phyloP scores from a whole-genome alignment of 1,140 invertebrate species.

The Ctenoplectra terminalis region DNA sequence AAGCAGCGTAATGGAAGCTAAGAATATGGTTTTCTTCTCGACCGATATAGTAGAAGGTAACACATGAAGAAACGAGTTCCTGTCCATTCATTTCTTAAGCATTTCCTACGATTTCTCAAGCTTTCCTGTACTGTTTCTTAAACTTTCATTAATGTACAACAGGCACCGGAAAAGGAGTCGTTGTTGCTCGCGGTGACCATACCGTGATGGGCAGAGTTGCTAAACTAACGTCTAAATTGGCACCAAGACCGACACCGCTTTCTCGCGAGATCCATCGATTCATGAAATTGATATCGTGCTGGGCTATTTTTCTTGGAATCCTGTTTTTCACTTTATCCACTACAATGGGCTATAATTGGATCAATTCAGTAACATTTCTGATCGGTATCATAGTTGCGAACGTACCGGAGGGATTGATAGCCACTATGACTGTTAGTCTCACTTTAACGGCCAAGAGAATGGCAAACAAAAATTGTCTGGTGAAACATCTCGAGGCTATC shows the following conservation, averaged over 20 bases:
- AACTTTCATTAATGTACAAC: background rate
- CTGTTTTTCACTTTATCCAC: slow-evolving; percentile 98
- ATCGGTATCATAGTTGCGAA: slow-evolving; percentile 99
- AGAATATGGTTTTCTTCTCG: slow-evolving; percentile 98
- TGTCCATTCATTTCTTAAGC: background rate
- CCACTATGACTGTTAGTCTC: slow-evolving; percentile 97
- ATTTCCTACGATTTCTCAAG: background rate
- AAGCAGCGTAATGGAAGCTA: slow-evolving; percentile 97
- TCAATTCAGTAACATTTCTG: slow-evolving; percentile 98
- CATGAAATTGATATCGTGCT: slow-evolving; percentile 98
- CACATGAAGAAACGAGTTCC: background rate
- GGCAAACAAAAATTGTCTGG: slow-evolving; percentile 98
- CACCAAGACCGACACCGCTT: slow-evolving; percentile 98
- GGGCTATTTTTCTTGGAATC: slow-evolving; percentile 98
- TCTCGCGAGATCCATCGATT: slow-evolving; percentile 99
- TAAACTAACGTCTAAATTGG: slow-evolving; percentile 96
- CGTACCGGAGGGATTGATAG: slow-evolving; percentile 98
- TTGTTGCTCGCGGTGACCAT: slow-evolving; percentile 97
- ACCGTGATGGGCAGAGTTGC: slow-evolving; percentile 99
- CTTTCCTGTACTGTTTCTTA: background rate
- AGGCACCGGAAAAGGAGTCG: slow-evolving; percentile 95
- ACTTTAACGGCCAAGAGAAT: slow-evolving; percentile 97
- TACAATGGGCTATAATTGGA: slow-evolving; percentile 97
- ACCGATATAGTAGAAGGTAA: slow-evolving; percentile 97
- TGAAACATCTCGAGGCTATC: slow-evolving; percentile 98